phyloP scores from a whole-genome alignment of 2,797 vertebrate genomes.

The Eulemur mongoz region DNA sequence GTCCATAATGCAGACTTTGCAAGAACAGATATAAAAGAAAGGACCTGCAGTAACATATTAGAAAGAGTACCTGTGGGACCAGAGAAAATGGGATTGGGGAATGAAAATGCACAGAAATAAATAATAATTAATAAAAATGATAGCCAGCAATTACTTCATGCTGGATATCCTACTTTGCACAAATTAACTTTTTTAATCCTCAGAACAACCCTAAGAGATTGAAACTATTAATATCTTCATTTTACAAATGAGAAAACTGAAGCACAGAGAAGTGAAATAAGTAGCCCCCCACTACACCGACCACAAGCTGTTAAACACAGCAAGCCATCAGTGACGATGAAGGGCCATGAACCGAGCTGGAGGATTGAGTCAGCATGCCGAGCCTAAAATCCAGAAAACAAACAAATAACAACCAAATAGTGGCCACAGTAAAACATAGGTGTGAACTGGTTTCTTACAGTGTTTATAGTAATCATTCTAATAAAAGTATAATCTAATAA shows the following conservation, averaged over 20 bases:
- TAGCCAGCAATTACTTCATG: neutral
- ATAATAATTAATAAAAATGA: conserved; percentile 18
- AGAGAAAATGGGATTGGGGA: neutral
- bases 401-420: neutral
- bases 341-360: neutral
- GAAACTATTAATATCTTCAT: neutral
- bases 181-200: conserved; percentile 47
- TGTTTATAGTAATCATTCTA: neutral
- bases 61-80: neutral
- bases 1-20: neutral
- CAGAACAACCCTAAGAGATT: neutral
- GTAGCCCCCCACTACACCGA: neutral
- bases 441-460: neutral
- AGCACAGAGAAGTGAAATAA: neutral
- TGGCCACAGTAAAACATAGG: neutral
- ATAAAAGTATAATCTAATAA: neutral
- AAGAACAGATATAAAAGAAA: neutral
- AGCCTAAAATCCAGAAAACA: neutral
- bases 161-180: neutral
- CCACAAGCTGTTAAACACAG: neutral
- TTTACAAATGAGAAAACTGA: neutral
- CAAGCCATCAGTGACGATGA: neutral
- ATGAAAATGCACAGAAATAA: neutral
- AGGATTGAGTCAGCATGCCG: neutral
- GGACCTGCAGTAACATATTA: neutral